Conservation (phyloP, 2,888 invertebrate genomes). For the Hipparchia sbordonii region DNA sequence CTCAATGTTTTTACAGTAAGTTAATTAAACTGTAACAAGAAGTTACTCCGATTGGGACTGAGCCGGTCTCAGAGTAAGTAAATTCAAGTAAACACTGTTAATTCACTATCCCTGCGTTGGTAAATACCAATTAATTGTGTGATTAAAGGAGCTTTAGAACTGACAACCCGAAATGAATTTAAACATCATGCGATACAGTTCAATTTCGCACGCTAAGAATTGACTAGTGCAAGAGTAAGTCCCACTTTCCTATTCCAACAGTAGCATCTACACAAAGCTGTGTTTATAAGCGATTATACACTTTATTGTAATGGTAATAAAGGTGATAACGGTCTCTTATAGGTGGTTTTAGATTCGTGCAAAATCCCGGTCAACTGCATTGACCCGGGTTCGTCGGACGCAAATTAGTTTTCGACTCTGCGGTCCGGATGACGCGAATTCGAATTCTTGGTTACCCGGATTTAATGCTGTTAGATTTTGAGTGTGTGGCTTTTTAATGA, state of each 20-base stretch:
- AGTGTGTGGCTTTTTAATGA: conserved; percentile 13
- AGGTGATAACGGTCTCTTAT: conserved; percentile 21
- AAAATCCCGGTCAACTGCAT: conserved; percentile 37
- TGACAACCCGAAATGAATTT: conserved; percentile 11
- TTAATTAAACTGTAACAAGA: conserved; percentile 23
- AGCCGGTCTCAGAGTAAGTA: conserved; percentile 13
- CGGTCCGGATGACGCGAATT: conserved; percentile 30
- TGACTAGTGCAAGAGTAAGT: conserved; percentile 20
- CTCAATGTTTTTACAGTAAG: conserved; percentile 14
- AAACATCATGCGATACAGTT: conserved; percentile 2
- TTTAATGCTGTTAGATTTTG: conserved; percentile 21
- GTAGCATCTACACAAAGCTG: conserved; percentile 1
- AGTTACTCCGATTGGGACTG: conserved; percentile 12
- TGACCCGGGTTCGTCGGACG: conserved; percentile 38
- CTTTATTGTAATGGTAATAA: conserved; percentile 17
- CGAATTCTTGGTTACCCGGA: conserved; percentile 30
- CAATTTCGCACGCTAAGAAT: not conserved
- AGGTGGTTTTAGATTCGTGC: conserved; percentile 29
- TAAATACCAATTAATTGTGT: conserved; percentile 36
- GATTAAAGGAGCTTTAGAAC: conserved; percentile 22
- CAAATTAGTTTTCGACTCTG: conserved; percentile 38
- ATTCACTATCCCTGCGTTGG: conserved; percentile 32
- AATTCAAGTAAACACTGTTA: conserved; percentile 29
- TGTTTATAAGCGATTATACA: conserved; percentile 10
- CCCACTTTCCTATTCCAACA: conserved; percentile 24